Evolutionary conservation across 1,140 invertebrate genomes (phyloP).

Genomic region (Drosophila neocordata): DNA sequence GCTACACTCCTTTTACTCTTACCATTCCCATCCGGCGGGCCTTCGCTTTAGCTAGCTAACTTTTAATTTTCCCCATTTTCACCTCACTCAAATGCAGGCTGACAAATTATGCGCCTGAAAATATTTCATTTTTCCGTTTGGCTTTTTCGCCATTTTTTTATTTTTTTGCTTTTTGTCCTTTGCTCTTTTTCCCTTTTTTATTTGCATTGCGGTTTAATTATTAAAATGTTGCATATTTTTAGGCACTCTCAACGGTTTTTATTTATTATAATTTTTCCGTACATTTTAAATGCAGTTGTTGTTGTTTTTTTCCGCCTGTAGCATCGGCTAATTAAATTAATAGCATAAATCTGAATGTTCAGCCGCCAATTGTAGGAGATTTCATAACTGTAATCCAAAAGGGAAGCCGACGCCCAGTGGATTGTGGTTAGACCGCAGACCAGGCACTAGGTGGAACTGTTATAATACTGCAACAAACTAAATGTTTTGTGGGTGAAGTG

Average conservation of each 20-base stretch:
- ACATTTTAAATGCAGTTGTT: conserved; percentile 16
- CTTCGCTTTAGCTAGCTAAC: background rate
- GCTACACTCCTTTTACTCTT: too few species aligned
- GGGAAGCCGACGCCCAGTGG: conserved; percentile 27
- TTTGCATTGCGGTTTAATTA: conserved; percentile 69
- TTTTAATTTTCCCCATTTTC: conserved; percentile 1
- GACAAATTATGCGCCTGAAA: conserved; percentile 56
- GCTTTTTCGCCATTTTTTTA: conserved; percentile 14
- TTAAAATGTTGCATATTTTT: conserved; percentile 67
- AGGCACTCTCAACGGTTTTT: conserved; percentile 35
- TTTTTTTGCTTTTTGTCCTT: background rate
- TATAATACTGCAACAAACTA: background rate
- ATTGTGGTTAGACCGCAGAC: conserved; percentile 64
- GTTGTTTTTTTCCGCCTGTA: conserved; percentile 28
- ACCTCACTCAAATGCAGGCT: conserved; percentile 18
- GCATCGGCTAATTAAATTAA: conserved; percentile 69
- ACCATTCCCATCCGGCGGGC: background rate
- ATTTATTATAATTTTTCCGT: conserved; percentile 47
- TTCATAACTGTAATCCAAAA: conserved; percentile 11
- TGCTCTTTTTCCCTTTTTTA: conserved; percentile 21
- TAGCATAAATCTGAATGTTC: conserved; percentile 41
- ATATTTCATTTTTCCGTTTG: conserved; percentile 36
- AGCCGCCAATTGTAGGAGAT: conserved; percentile 8
- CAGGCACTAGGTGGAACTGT: background rate
- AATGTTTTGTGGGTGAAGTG: background rate